phyloP scores from a whole-genome alignment of 35 echinoderm and acorn worm genomes.

The Heliocidaris erythrogramma region DNA sequence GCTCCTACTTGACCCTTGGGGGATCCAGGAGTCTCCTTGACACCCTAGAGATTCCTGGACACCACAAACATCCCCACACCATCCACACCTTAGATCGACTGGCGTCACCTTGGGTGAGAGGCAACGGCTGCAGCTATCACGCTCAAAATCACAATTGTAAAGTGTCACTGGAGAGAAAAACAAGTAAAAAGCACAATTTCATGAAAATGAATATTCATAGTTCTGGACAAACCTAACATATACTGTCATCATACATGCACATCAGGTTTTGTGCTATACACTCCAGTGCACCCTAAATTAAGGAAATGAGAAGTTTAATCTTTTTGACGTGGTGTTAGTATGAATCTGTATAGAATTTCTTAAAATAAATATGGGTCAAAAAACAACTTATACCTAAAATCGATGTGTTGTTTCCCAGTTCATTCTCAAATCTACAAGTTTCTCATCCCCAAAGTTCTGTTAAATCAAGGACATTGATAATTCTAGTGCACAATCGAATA shows the following conservation, averaged over 20 bases:
- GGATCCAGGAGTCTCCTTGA: conserved; percentile 13
- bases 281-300: background rate
- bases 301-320: background rate
- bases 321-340: background rate
- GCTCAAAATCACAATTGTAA: conserved; percentile 67
- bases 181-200: background rate
- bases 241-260: background rate
- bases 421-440: too few relatives aligned
- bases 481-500: too few relatives aligned
- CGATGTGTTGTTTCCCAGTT: too few relatives aligned
- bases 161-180: conserved; percentile 60
- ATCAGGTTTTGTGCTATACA: background rate
- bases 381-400: too few relatives aligned
- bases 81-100: conserved; percentile 55
- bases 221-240: background rate
- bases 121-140: conserved; percentile 65
- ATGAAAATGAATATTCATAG: background rate
- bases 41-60: background rate
- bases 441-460: too few relatives aligned
- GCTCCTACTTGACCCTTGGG: background rate
- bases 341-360: too few relatives aligned
- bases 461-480: too few relatives aligned
- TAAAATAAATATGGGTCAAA: too few relatives aligned
- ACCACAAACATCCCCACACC: conserved; percentile 44
- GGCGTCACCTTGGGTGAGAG: conserved; percentile 41